Evolutionary conservation across 2,888 invertebrate species (phyloP), one percentile per base, ranked within the genome.

Genomic region (Callinectes sapidus): DNA sequence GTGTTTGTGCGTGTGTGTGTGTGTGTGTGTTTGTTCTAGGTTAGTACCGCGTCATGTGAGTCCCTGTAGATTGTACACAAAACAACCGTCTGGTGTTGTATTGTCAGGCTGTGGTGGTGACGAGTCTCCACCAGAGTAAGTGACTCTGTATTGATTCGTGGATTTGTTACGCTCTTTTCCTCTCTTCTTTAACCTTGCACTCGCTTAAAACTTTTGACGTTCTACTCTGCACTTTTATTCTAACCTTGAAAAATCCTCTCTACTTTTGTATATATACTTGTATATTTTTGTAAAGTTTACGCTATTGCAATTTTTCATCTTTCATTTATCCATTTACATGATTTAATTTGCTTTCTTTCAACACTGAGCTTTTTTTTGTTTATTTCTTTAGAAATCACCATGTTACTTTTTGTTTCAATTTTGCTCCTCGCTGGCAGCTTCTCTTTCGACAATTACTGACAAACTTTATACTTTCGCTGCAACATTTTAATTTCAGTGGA

Each of bases 1-100:
- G 81, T 81, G 81, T 81, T 35, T 81, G 81, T 81, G 81, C 28
- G 61, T 86, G 32, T n/a, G 86, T 28, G 81, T 81, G 81, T 81
- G 81, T 81, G 71, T n/a, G 71, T 71, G 71, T 71, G 71, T 71
- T 3, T 71, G 71, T 71, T 48, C 10, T 48, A 48, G 8, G 48
- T 48, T 48, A 48, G 71, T 28, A 71, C 28, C 28, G n/a, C 6
- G 28, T 71, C 10, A 48, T 8, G 48, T 48, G 48, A 5, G 48
- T 48, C 48, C 48, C 48, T 48, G 48, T 10, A 48, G 3, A 5
- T 16, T 18, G 61, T 61, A 61, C 61, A 61, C 61, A 10, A 18
- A 23, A 61, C 23, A 18, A 61, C 23, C 61, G 0, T 18, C 61
- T 5, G 2, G 61, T 61, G 23, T 18, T 61, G 61, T 61, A 5